These are phyloP conservation scores for Gasterosteus aculeatus DNA, from an alignment of 2,113 vertebrate species.

Conservation along the genomic window DNA sequence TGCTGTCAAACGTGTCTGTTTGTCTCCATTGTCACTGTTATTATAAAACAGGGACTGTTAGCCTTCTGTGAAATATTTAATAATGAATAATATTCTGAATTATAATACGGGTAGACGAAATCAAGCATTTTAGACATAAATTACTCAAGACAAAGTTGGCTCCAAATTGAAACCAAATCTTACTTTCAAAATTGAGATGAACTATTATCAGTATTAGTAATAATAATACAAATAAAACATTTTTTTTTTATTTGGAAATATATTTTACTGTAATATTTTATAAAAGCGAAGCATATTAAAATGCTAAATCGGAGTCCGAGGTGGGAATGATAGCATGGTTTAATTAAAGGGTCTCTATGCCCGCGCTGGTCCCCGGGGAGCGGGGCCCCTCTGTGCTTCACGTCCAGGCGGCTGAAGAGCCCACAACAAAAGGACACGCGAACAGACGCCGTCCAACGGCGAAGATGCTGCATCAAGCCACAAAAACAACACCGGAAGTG, in stretches of 20 bases:
- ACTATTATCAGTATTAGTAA: background rate
- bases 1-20: background rate
- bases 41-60: background rate
- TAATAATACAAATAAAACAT: background rate
- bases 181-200: background rate
- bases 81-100: background rate
- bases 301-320: background rate
- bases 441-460: conserved; percentile 1
- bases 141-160: too few species aligned
- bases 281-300: background rate
- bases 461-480: conserved; percentile 8
- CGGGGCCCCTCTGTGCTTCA: conserved; percentile 10
- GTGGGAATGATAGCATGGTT: conserved; percentile 1
- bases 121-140: too few species aligned
- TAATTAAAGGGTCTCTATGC: conserved; percentile 10
- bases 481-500: background rate
- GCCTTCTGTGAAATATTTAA: background rate
- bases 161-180: background rate
- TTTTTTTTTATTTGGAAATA: too few species aligned
- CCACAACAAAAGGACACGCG: conserved; percentile 48
- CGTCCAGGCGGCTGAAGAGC: conserved; percentile 5
- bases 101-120: too few species aligned
- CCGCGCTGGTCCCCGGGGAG: conserved; percentile 11
- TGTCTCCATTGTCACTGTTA: background rate
- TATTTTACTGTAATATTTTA: background rate